These are phyloP conservation scores for Lymantria monacha DNA, from an alignment of 2,888 invertebrate genomes.

Conservation along the genomic window DNA sequence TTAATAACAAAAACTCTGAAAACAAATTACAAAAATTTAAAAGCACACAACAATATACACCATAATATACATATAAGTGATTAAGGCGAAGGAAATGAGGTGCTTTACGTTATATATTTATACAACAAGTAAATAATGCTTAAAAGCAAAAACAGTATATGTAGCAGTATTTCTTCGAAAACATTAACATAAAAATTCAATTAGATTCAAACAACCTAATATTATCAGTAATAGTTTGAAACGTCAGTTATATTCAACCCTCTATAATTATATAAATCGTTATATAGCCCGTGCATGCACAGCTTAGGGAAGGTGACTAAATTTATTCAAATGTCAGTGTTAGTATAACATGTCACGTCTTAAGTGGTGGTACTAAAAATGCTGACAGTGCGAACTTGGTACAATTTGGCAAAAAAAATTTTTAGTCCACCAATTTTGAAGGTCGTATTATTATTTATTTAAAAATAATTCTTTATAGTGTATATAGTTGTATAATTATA, in stretches of 20 bases:
- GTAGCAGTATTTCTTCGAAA: background rate
- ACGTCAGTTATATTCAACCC: conserved; percentile 1
- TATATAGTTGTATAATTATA: too few relatives aligned
- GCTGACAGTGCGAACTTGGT: conserved; percentile 29
- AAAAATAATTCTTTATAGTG: too few relatives aligned
- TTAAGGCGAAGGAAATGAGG: too few relatives aligned
- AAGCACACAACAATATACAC: too few relatives aligned
- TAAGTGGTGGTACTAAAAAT: conserved; percentile 8
- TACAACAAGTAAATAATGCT: too few relatives aligned
- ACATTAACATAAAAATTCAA: background rate
- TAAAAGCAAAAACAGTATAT: too few relatives aligned
- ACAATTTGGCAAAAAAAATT: background rate
- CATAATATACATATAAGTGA: too few relatives aligned
- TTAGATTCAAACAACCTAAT: background rate
- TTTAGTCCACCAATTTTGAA: too few relatives aligned
- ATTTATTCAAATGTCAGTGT: conserved; percentile 45
- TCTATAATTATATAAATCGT: conserved; percentile 20
- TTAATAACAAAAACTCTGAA: too few relatives aligned
- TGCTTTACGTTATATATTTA: too few relatives aligned
- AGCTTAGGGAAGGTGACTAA: conserved; percentile 17
- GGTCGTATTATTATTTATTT: too few relatives aligned
- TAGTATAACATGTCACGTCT: conserved; percentile 41
- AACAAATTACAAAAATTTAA: too few relatives aligned
- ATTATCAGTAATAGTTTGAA: conserved; percentile 6
- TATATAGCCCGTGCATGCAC: conserved; percentile 14